Percentiles rank a stretch among this genome's conserved stretches.
Evolutionary conservation across 2,797 vertebrate species (phyloP).

Genomic region (Neosalanx taihuensis): DNA sequence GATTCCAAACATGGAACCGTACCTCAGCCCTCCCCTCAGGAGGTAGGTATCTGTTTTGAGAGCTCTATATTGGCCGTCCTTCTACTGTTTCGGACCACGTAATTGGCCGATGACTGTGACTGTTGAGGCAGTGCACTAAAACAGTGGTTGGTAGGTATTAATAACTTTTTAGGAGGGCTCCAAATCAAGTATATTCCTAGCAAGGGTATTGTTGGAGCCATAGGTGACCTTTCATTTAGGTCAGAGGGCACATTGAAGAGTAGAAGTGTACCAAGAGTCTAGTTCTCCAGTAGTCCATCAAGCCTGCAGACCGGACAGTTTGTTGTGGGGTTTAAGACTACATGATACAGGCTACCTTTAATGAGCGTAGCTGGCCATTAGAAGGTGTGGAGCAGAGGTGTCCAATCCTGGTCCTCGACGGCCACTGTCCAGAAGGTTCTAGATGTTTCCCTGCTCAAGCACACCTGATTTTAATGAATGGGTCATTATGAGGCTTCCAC

Average conservation of each 20-base stretch:
- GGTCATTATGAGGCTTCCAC: too few relatives aligned
- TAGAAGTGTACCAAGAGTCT: constrained; percentile 52
- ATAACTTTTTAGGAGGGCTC: too few relatives aligned
- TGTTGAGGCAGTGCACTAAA: too few relatives aligned
- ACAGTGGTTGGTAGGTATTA: too few relatives aligned
- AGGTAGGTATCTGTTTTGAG: constrained; percentile 4
- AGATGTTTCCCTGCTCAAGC: too few relatives aligned
- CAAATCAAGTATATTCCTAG: too few relatives aligned
- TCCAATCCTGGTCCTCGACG: not conserved
- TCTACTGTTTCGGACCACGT: constrained; percentile 6
- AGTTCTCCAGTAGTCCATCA: constrained; percentile 58
- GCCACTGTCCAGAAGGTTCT: too few relatives aligned
- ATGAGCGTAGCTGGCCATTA: constrained; percentile 8
- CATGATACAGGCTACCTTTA: constrained; percentile 34
- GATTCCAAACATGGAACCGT: constrained; percentile 14
- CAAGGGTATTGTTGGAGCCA: constrained; percentile 20
- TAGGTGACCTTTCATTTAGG: constrained; percentile 34
- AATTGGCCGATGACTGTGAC: constrained; percentile 2
- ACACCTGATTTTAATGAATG: too few relatives aligned
- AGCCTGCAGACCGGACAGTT: constrained; percentile 27
- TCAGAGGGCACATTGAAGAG: constrained; percentile 25
- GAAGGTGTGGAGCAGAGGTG: not conserved
- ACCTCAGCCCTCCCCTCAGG: not conserved
- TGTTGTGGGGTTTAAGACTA: constrained; percentile 17
- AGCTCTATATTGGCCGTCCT: too few relatives aligned